Evolutionary conservation across 2,888 invertebrate genomes (phyloP).

Genomic region (Seira ritae): DNA sequence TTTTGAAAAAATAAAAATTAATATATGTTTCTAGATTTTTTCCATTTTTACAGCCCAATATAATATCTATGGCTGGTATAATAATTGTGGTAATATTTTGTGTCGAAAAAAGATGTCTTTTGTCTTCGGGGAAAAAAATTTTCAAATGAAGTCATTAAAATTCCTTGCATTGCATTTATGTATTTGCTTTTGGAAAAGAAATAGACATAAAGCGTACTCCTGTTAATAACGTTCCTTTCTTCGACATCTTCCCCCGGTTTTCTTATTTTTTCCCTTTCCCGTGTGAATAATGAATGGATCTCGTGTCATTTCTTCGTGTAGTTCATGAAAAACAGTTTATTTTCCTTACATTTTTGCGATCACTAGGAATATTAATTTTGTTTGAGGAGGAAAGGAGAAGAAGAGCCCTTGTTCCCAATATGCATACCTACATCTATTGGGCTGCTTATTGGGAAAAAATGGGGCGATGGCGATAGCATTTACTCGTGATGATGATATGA

Average conservation of each 20-base stretch:
- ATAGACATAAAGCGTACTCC: not conserved
- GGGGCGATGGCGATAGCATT: not conserved
- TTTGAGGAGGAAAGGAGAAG: conserved; percentile 16
- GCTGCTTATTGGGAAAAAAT: not conserved
- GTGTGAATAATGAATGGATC: conserved; percentile 59
- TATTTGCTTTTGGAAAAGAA: too few species aligned
- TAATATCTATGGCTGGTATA: too few species aligned
- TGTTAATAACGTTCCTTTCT: conserved; percentile 42
- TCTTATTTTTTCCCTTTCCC: not conserved
- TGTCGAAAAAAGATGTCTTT: conserved; percentile 33
- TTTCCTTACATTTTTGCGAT: conserved; percentile 64
- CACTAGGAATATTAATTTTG: conserved; percentile 62
- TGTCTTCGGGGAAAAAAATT: too few species aligned
- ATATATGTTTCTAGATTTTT: conserved; percentile 4
- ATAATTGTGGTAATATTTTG: conserved; percentile 12
- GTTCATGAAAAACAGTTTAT: conserved; percentile 63
- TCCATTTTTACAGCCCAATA: not conserved
- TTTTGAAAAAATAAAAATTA: not conserved
- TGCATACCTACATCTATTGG: not conserved
- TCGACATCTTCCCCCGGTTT: conserved; percentile 42
- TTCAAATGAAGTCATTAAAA: conserved; percentile 63
- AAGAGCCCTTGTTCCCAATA: conserved; percentile 33
- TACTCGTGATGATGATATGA: too few species aligned
- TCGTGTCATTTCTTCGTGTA: conserved; percentile 62
- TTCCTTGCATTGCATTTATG: too few species aligned